Conservation (phyloP, 1,140 invertebrate genomes). For the Drosophila willistoni region DNA sequence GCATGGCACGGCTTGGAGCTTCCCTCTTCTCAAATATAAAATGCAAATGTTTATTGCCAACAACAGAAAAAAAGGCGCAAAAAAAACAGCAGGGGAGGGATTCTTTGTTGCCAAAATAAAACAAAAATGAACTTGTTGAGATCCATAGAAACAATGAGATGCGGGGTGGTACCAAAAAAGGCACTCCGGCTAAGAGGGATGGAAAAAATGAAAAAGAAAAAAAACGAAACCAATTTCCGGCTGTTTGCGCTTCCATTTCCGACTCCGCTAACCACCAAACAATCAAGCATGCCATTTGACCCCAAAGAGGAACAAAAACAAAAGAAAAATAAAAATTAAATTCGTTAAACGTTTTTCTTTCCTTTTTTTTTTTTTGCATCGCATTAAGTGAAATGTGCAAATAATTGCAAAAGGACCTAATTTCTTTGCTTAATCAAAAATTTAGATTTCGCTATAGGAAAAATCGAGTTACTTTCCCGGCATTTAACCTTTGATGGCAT, state of each 20-base stretch:
- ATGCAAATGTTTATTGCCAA: constrained; percentile 15
- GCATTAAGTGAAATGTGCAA: constrained; percentile 8
- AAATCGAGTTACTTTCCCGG: too few species aligned
- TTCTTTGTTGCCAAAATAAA: neutral
- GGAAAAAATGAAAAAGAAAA: too few species aligned
- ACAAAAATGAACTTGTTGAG: constrained; percentile 12
- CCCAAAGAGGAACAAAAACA: too few species aligned
- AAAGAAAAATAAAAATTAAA: constrained; percentile 1
- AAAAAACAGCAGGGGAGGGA: neutral
- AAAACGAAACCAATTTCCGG: constrained; percentile 21
- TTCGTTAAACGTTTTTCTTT: constrained; percentile 1
- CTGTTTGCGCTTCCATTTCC: constrained; percentile 9
- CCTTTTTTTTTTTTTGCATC: neutral
- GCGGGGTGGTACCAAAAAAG: neutral
- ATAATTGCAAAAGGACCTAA: neutral
- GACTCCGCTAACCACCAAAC: neutral
- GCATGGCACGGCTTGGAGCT: neutral
- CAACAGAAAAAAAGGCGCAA: neutral
- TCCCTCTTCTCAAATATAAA: neutral
- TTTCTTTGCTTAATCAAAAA: constrained; percentile 2
- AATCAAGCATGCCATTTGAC: too few species aligned
- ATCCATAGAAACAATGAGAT: neutral
- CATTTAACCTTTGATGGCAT: too few species aligned
- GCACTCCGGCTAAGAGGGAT: neutral
- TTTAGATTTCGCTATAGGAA: too few species aligned